Base-by-base conservation (phyloP, 2,888 invertebrate genomes). In the Liposcelis brunnea region DNA sequence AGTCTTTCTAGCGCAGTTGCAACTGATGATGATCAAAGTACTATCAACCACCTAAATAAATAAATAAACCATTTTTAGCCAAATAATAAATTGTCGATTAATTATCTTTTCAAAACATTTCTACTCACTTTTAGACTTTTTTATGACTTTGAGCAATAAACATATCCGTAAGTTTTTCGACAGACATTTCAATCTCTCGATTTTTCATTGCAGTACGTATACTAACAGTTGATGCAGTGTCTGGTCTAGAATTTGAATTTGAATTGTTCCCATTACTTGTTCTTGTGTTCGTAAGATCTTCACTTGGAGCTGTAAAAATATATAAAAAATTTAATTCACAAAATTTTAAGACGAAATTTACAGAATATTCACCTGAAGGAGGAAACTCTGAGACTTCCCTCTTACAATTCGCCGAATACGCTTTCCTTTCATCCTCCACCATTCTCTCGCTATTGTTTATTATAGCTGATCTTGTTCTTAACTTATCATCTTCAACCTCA, bases 121-220 rank as follows among this genome's bases (percentile, higher is more conserved):
- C n/a, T n/a, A n/a, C n/a, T n/a, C n/a, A n/a, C n/a, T 26, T 8
- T 26, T 26, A 26, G 8, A 42, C 42, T 8, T 38, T 16, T 36
- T 44, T 16, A 7, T 10, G 12, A n/a, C n/a, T 7, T n/a, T 44
- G 35, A 18, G 44, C 19, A 12, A 44, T 11, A 11, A 44, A 33
- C 16, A 37, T 37, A 16, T 44, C 18, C n/a, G 35, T 18, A 15
- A 44, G 35, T 18, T 16, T 11, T 11, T 38, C 12, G 18, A 38
- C 15, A 15, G 33, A 33, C 18, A 18, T 21, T 40, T 14, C 40
- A 12, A 19, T n/a, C 7, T 18, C 18, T 19, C 40, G 6, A 6
- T 14, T 40, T 21, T 19, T 14, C 19, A 19, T 21, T 12, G 40
- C 40, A 18, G 40, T 40, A 21, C 7, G n/a, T 40, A 21, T 21